Conservation (phyloP, 2,888 invertebrate genomes). For the Calephelis perditalis region DNA sequence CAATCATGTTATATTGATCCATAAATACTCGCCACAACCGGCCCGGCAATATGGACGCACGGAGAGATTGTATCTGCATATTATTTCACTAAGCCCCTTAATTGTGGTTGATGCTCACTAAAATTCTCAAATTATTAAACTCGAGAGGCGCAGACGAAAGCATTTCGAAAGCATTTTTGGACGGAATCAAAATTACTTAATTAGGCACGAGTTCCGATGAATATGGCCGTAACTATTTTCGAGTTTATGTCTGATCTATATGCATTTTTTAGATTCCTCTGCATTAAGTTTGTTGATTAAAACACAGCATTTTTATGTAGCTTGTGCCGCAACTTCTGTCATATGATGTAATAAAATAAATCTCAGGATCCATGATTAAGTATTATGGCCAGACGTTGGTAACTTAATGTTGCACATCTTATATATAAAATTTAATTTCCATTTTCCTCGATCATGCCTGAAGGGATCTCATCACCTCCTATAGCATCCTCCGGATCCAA, state of each 20-base stretch:
- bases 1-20: slow-evolving; percentile 7
- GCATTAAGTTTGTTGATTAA: too few species aligned
- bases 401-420: too few species aligned
- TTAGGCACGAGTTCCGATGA: background rate
- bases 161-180: background rate
- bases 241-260: background rate
- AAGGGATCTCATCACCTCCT: too few species aligned
- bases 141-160: slow-evolving; percentile 1
- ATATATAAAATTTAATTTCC: too few species aligned
- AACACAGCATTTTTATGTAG: too few species aligned
- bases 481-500: too few species aligned
- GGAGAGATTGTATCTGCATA: slow-evolving; percentile 11
- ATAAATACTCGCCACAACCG: slow-evolving; percentile 8
- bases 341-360: too few species aligned
- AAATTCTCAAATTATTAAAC: slow-evolving; percentile 7
- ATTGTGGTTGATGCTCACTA: slow-evolving; percentile 7
- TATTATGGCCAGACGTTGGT: too few species aligned
- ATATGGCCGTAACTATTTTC: background rate
- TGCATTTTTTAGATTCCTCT: background rate
- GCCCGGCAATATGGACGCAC: slow-evolving; percentile 4
- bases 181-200: slow-evolving; percentile 6
- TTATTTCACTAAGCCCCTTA: slow-evolving; percentile 13
- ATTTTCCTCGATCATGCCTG: too few species aligned
- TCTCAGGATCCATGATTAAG: too few species aligned
- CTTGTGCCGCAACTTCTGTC: too few species aligned